phyloP scores from a whole-genome alignment of 2,888 invertebrate genomes.

The Drosophila parthenogenetica region DNA sequence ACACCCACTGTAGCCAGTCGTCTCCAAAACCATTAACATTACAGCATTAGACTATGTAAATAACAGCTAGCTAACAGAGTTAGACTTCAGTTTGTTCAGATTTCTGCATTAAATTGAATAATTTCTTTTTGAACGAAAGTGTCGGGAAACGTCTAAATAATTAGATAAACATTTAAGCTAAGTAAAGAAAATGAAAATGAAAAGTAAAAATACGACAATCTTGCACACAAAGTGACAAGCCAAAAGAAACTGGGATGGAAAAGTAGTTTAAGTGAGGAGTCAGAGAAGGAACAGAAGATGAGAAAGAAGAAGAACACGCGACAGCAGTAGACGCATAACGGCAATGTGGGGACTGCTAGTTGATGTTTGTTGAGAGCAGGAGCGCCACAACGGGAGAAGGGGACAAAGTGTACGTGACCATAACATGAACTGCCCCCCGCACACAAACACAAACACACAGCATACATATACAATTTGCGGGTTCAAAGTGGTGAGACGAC shows the following conservation, averaged over 20 bases:
- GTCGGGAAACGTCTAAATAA: conserved; percentile 72
- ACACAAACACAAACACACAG: conserved; percentile 20
- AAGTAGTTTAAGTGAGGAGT: neutral
- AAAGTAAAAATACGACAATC: conserved; percentile 44
- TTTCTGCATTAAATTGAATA: conserved; percentile 61
- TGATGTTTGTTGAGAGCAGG: conserved; percentile 37
- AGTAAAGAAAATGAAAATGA: conserved; percentile 42
- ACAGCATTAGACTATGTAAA: conserved; percentile 1
- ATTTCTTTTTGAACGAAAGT: conserved; percentile 38
- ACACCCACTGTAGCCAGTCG: no score
- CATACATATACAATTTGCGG: conserved; percentile 56
- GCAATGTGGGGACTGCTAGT: conserved; percentile 45
- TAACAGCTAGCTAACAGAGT: conserved; percentile 36
- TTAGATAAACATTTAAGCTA: conserved; percentile 78
- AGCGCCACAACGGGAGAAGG: conserved; percentile 3
- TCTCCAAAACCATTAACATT: neutral
- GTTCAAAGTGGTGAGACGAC: conserved; percentile 65
- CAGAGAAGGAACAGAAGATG: conserved; percentile 3
- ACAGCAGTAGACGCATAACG: conserved; percentile 67
- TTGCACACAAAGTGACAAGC: conserved; percentile 27
- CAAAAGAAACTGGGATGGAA: conserved; percentile 10
- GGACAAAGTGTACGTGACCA: conserved; percentile 73
- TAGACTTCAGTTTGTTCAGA: conserved; percentile 31
- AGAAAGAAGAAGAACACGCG: conserved; percentile 41
- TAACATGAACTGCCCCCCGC: conserved; percentile 74